A percentile compares a stretch with the other conserved stretches of the same genome.
phyloP scores from a whole-genome alignment of 2,888 invertebrate species.

The Dryobota labecula region DNA sequence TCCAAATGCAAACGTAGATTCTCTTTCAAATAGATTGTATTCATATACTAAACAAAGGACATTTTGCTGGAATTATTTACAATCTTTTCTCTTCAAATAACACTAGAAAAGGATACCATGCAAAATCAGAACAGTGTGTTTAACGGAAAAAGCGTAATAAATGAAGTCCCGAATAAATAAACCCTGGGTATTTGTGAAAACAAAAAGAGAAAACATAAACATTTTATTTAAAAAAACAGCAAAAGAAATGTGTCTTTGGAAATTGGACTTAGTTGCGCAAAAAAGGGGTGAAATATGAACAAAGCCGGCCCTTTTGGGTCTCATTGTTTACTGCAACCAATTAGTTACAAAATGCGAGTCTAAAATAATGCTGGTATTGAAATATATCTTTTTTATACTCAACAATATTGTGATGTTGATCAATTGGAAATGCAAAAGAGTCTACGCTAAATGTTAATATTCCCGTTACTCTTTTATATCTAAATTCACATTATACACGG shows the following conservation, averaged over 20 bases:
- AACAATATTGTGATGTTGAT: conserved; percentile 31
- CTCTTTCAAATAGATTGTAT: not conserved
- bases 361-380: conserved; percentile 58
- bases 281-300: conserved; percentile 67
- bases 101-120: conserved; percentile 34
- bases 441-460: conserved; percentile 20
- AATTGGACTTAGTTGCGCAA: conserved; percentile 62
- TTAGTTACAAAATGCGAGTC: conserved; percentile 68
- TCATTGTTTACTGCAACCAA: conserved; percentile 69
- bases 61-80: conserved; percentile 3
- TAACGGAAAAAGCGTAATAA: conserved; percentile 24
- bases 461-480: not conserved
- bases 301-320: conserved; percentile 49
- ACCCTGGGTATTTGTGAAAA: conserved; percentile 27
- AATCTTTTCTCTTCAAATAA: conserved; percentile 18
- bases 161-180: conserved; percentile 36
- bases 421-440: conserved; percentile 17
- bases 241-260: conserved; percentile 65
- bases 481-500: too few relatives aligned
- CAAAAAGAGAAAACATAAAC: conserved; percentile 36
- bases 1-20: too few relatives aligned
- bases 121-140: conserved; percentile 35
- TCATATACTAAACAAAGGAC: not conserved
- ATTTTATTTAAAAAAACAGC: conserved; percentile 36
- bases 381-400: conserved; percentile 45